Base-by-base conservation (phyloP, 2,797 vertebrate genomes). In the Lagocephalus sceleratus region DNA sequence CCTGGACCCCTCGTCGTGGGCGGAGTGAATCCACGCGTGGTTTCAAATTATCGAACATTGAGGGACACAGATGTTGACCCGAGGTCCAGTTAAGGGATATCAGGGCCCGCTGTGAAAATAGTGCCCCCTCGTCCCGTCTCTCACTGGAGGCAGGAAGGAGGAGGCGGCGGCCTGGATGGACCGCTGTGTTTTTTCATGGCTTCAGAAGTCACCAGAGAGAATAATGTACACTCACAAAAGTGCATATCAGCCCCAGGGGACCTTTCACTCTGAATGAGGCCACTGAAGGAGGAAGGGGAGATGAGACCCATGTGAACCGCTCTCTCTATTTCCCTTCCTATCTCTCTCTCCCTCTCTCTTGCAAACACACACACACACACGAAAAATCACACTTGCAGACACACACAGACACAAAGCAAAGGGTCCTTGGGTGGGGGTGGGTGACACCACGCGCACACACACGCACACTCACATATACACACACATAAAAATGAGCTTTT, bases 201-300 rank as follows among this genome's bases (percentile, higher is more conserved):
- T 81, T 82, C 72, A 62, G 85, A 79, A 83, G 54, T 73, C 66
- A 75, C 29, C 66, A 72, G 60, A 55, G 67, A 72, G 81, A 80
- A 75, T 74, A 80, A 85, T 79, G 58, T 59, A 66, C 54, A 50
- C 25, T 53, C 16, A 60, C 54, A 73, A 61, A 70, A 64, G 65
- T 57, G 2, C 56, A 70, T 58, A 71, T 64, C 65, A 67, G 71
- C 79, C 85, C 65, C 76, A 41, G 60, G 84, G 82, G 72, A 47
- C 44, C 51, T 63, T 76, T 76, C 72, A 68, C 68, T 75, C 75
- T 66, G 50, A 79, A 66, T 73, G 69, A 66, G 79, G 71, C 50
- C 5, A 2, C 47, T 16, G 50, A 57, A 41, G 54, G 47, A 68
- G 44, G 51, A 35, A 67, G 47, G 60, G 17, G 10, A 19, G 62